These are phyloP conservation scores for Bombylius discolor DNA, from an alignment of 2,888 invertebrate genomes.

Conservation along the genomic window DNA sequence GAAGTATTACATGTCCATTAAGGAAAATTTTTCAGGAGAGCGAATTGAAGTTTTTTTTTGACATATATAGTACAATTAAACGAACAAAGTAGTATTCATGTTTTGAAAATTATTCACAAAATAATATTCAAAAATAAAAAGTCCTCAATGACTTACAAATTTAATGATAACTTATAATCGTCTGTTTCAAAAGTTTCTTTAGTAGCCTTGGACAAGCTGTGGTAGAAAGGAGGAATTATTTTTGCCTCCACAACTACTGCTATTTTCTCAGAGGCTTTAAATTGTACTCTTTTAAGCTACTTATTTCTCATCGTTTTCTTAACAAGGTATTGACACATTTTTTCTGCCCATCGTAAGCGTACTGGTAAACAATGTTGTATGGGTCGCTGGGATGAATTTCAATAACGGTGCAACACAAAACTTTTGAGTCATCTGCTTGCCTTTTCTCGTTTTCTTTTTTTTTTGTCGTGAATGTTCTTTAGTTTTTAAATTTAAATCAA, in stretches of 20 bases:
- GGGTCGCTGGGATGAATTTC: not conserved
- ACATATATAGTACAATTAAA: no score
- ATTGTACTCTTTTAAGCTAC: not conserved
- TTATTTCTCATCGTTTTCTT: not conserved
- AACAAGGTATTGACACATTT: not conserved
- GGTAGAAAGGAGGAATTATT: not conserved
- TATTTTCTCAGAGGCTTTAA: not conserved
- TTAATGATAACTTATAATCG: no score
- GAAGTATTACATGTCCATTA: no score
- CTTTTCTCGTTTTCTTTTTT: not conserved
- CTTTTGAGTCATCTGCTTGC: not conserved
- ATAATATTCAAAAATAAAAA: no score
- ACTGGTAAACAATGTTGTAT: not conserved
- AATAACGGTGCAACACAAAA: not conserved
- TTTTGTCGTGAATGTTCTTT: not conserved
- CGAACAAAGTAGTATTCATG: no score
- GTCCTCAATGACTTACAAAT: no score
- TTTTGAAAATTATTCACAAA: no score
- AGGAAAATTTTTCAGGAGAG: no score
- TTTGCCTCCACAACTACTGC: not conserved
- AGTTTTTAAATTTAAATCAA: no score
- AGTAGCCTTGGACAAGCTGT: not conserved
- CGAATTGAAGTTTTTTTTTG: no score
- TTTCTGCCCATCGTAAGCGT: not conserved
- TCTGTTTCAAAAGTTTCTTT: slow-evolving; percentile 9